Base-by-base conservation (phyloP, 2,113 vertebrate genomes). In the Anoplopoma fimbria region DNA sequence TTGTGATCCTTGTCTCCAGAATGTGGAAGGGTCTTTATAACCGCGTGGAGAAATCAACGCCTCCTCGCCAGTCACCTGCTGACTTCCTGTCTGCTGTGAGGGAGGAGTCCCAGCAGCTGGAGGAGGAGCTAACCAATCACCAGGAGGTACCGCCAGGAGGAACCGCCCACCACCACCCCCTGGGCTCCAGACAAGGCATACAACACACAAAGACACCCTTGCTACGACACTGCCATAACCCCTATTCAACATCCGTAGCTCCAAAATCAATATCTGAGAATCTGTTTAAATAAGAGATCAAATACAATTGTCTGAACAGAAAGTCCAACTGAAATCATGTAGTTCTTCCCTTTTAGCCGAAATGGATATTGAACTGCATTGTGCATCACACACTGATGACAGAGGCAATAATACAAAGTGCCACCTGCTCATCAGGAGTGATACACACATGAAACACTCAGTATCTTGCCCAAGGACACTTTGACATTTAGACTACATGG, bases 1-100 rank as follows among this genome's bases (percentile, higher is more conserved):
- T 70, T 70, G 36, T 73, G 25, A 42, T 31, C 1, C 3, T 29
- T 33, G 7, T 15, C 21, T 69, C 1, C 73, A 95, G 98, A 93
- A 98, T 99, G 88, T 99, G 98, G 98, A 99, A 96, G 77, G 96
- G 97, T 21, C 97, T 99, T 93, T 99, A 99, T 68, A 97, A 97
- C 89, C 95, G 95, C 49, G 89, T 94, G 65, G 97, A 98, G 72
- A 97, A 96, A 87, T 95, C 96, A 0, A 73, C 95, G 69, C 95
- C 97, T 60, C 96, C 97, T 17, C 93, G 95, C 1, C 97, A 98
- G 84, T 97, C 97, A 0, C 94, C 97, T 2, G 96, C 93, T 0
- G 97, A 99, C 82, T 96, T 96, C 80, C 95, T 99, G 69, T 96
- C 91, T 0, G 77, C 92, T 3, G 89, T 95, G 85, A 94, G 88